A percentile compares a stretch with the other conserved stretches of the same genome.
Evolutionary conservation across 2,888 invertebrate species (phyloP).

Genomic region (Drosophila neotestacea): DNA sequence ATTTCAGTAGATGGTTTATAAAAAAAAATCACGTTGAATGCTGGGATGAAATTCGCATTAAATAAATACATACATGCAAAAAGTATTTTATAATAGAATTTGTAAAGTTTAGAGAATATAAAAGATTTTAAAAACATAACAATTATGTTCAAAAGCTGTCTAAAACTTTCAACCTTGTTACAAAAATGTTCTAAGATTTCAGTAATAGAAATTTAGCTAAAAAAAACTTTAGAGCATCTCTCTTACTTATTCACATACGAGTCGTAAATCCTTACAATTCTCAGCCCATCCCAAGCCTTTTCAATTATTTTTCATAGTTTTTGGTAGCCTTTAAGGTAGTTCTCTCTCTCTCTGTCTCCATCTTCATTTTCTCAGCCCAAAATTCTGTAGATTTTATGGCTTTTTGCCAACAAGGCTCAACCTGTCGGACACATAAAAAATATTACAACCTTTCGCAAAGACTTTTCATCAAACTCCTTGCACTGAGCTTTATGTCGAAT

Average conservation of each 20-base stretch:
- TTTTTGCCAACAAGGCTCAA: slow-evolving; percentile 6
- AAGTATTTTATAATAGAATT: no score
- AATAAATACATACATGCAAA: no score
- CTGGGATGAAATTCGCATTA: no score
- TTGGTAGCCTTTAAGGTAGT: slow-evolving; percentile 2
- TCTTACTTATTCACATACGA: background rate
- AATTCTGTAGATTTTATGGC: slow-evolving; percentile 26
- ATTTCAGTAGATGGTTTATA: no score
- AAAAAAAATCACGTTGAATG: no score
- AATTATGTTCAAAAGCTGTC: background rate
- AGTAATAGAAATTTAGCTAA: background rate
- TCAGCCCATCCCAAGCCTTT: background rate
- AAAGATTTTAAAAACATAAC: no score
- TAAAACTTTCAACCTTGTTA: background rate
- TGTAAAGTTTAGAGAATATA: no score
- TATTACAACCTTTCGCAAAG: slow-evolving; percentile 25
- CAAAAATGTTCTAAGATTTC: background rate
- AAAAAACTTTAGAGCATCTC: background rate
- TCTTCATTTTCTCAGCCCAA: background rate
- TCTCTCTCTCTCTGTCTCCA: background rate
- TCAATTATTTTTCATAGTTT: slow-evolving; percentile 17
- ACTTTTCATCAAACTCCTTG: slow-evolving; percentile 27
- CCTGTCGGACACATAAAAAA: slow-evolving; percentile 38
- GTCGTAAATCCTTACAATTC: background rate
- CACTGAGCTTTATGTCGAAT: slow-evolving; percentile 20